phyloP scores from a whole-genome alignment of 2,797 vertebrate genomes.

The Poeciliopsis presidionis region DNA sequence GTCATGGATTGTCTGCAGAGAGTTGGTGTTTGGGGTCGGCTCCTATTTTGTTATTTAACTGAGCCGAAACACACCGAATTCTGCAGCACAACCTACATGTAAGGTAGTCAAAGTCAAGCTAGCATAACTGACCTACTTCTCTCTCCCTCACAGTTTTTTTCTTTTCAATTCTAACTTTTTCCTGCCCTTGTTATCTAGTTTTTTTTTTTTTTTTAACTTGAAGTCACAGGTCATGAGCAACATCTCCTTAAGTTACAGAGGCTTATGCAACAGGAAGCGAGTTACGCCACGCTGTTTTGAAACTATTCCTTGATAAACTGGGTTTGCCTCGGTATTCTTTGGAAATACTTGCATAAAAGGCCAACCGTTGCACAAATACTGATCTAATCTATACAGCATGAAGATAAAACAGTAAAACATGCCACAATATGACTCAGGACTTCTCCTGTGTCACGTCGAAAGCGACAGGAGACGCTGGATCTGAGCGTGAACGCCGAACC shows the following conservation, averaged over 20 bases:
- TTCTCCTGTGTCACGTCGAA: background rate
- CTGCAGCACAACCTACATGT: no score
- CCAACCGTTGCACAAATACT: background rate
- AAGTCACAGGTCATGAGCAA: background rate
- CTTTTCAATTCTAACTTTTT: no score
- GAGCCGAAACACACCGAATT: no score
- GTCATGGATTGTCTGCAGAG: no score
- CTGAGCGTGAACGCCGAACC: background rate
- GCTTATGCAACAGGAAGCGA: constrained; percentile 55
- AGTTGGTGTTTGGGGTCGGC: no score
- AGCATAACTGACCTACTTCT: no score
- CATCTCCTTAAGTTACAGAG: background rate
- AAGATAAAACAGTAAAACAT: background rate
- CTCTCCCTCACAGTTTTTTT: no score
- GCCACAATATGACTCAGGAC: background rate
- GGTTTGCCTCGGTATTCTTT: constrained; percentile 12
- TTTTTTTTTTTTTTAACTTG: background rate
- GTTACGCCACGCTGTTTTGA: constrained; percentile 53
- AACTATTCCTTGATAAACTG: constrained; percentile 39
- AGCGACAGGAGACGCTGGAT: background rate
- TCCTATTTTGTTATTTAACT: no score
- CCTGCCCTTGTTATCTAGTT: no score
- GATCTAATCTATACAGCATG: background rate
- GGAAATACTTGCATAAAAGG: constrained; percentile 29
- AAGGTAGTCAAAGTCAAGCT: no score